phyloP scores from a whole-genome alignment of 2,888 invertebrate species.

The Micoletzkya japonica region DNA sequence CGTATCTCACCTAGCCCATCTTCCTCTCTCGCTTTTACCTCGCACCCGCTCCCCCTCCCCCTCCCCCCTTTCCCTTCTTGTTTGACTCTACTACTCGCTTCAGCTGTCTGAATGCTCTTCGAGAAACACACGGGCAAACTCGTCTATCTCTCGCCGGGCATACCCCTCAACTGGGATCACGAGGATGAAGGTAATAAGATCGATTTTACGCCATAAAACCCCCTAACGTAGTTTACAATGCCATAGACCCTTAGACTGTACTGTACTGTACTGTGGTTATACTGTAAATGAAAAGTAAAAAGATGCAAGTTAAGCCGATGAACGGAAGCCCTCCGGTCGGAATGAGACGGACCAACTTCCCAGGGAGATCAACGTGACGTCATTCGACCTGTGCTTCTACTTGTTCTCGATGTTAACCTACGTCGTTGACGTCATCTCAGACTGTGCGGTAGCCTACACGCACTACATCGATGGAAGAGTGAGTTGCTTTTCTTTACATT shows the following conservation, averaged over 20 bases:
- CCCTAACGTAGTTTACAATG: too few relatives aligned
- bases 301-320: neutral
- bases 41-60: neutral
- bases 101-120: constrained; percentile 8
- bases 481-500: constrained; percentile 19
- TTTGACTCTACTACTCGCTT: neutral
- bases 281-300: neutral
- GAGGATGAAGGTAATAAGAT: constrained; percentile 3
- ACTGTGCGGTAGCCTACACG: constrained; percentile 37
- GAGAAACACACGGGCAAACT: constrained; percentile 11
- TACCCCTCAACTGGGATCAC: too few relatives aligned
- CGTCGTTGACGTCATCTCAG: constrained; percentile 43
- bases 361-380: constrained; percentile 36
- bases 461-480: constrained; percentile 43
- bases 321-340: neutral
- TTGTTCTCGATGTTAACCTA: constrained; percentile 48
- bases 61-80: neutral
- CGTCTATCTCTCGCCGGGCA: constrained; percentile 12
- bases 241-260: too few relatives aligned
- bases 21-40: neutral
- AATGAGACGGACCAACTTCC: constrained; percentile 47
- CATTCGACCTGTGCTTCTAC: constrained; percentile 51
- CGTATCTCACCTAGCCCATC: neutral
- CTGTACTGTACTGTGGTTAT: too few relatives aligned
- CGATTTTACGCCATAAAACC: too few relatives aligned